A percentile compares a stretch with the other conserved stretches of the same genome.
Conservation (phyloP, 23 tunicate genomes). For the Botrylloides violaceus region DNA sequence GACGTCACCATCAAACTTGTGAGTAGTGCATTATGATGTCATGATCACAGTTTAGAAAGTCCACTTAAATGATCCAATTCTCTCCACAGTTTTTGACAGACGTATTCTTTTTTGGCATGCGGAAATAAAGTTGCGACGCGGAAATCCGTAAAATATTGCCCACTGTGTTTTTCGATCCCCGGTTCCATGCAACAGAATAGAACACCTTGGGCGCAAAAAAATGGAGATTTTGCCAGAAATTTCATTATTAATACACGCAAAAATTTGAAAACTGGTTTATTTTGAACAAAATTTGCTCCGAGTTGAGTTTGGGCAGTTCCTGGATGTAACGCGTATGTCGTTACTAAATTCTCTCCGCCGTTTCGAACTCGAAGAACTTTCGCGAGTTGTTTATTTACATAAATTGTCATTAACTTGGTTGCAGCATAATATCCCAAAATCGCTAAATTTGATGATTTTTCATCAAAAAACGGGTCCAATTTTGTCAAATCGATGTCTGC, state of each 20-base stretch:
- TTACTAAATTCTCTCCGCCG: not conserved
- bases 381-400: not conserved
- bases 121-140: not conserved
- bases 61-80: not conserved
- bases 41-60: not conserved
- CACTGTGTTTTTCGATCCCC: constrained; percentile 2
- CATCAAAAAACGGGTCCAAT: not conserved
- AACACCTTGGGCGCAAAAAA: constrained; percentile 5
- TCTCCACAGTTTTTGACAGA: not conserved
- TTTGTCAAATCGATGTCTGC: not conserved
- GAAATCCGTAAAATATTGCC: not conserved
- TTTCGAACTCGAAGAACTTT: not conserved
- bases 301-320: not conserved
- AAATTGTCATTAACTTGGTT: constrained; percentile 12
- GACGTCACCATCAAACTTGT: not conserved
- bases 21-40: not conserved
- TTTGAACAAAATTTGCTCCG: not conserved
- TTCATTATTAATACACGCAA: not conserved
- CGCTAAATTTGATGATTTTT: not conserved
- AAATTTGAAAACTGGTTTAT: not conserved
- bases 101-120: not conserved
- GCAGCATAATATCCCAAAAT: constrained; percentile 11
- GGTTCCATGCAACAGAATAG: constrained; percentile 3
- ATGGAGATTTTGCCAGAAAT: not conserved
- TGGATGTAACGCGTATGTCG: constrained; percentile 23